Evolutionary conservation across 1,140 invertebrate genomes (phyloP), one percentile per base, ranked within the genome.

Genomic region (Phenacoccus solenopsis): DNA sequence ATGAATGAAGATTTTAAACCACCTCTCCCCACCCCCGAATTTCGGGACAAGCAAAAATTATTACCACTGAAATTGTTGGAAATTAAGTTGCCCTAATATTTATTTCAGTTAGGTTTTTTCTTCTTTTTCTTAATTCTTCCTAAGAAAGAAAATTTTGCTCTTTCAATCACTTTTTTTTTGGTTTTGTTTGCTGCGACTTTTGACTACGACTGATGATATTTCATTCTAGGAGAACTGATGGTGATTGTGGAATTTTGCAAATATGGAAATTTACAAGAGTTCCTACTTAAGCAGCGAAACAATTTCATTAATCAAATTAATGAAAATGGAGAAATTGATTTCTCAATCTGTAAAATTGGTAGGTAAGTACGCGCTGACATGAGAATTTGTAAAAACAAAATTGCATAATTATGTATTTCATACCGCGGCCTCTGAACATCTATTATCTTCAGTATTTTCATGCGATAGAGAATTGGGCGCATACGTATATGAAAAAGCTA

Each of bases 231-330:
- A 25, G 91, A 94, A 80, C 75, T 95, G n/a, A 80, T 90, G 72
- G 90, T 96, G 0, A 90, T 97, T 72, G 92, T 97, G n/a, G 94
- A 98, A 76, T 96, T 90, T 78, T 97, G 94, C 76, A 85, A 87
- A 38, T 91, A 87, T 77, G 94, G 94, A 12, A 96, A 95, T 80
- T 81, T 98, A 1, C 87, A 94, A 70, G 89, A 92, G 76, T 96
- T 91, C 77, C 80, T 98, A 64, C 79, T 90, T 27, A 82, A 85
- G 27, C 88, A 94, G 76, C 81, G 92, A 28, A 82, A 85, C 24
- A 82, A 84, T 69, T 95, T 91, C 73, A 85, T 94, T 3, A 87
- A 94, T 79, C 90, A 94, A 80, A 84, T 94, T 10, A 84, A 88
- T 77, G 80, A 81, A 3, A 74, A 75, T 7, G 86, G 85, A 59